Evolutionary conservation across 2,797 vertebrate genomes (phyloP), one percentile per base, ranked within the genome.

Genomic region (Lepilemur ruficaudatus): DNA sequence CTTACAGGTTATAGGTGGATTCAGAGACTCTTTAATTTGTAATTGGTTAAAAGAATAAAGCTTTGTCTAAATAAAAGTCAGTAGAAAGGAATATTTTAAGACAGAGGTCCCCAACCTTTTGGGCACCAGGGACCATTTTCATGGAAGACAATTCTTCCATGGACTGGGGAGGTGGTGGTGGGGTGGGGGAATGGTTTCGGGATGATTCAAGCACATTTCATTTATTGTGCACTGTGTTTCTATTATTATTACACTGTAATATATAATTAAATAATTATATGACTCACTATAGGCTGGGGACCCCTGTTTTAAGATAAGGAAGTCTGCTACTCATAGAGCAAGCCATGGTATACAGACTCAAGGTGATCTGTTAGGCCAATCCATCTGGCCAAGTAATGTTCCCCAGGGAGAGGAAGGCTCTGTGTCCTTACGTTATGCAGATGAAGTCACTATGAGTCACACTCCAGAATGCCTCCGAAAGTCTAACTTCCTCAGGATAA

Each of bases 381-480:
- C 95, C 90, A n/a, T 81, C 93, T 92, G 25, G 65, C 78, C 67
- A 52, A 94, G 41, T 76, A 70, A 94, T 48, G 85, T 15, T 89
- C 46, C 28, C 75, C 35, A 55, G 65, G 38, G 57, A 90, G 17
- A 72, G 50, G 5, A 78, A 30, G 84, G 41, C 75, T 85, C 52
- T 50, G 25, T 48, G 57, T 41, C 35, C 32, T 70, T 6, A 41
- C 57, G 89, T 41, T 82, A 80, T 70, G 72, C 63, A 67, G 80
- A 46, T 48, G 35, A 79, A 91, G 63, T 89, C 91, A 76, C 38
- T 32, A 0, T 92, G 95, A 95, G 8, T 89, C 95, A 97, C 63
- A 38, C 72, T 93, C 87, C 41, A 73, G 89, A 86, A 70, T 12
- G 15, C 50, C 73, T 91, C 79, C 67, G 7, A 92, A 80, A 87